Base-by-base conservation (phyloP, 2,888 invertebrate species). In the Crepidodera aurea region DNA sequence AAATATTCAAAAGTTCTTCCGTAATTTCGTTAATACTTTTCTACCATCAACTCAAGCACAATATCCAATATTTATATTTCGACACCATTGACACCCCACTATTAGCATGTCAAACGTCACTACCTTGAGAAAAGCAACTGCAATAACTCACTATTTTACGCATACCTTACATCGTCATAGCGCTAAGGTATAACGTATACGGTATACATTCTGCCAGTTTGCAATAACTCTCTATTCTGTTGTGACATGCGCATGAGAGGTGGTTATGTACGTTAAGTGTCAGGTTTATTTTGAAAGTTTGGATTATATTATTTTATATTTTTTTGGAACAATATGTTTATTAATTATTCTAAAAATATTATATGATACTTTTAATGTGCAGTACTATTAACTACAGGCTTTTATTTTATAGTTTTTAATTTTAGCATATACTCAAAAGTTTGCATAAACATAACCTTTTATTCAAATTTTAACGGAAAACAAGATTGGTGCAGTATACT, bases 271-370 rank as follows among this genome's bases (percentile, higher is more conserved):
- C 42, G 29, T 60, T 18, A 60, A 53, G 29, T 60, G 60, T 54
- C 60, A 60, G 46, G n/a, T 60, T 19, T 12, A 44, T 60, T 60
- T 60, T 12, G 60, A 60, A 39, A 51, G 13, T 37, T 44, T 19
- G 10, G 60, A 60, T 46, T 44, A 46, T 12, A 27, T 60, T 18
- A 39, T 60, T 53, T 54, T 60, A 27, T 44, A 16, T 18, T 19
- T 53, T 37, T 34, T 60, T 5, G 19, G 22, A 22, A 32, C 16
- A 27, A 25, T 60, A 32, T 59, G 44, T 51, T 25, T 32, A 51
- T 7, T 59, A 22, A 29, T 42, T 10, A 16, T 37, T 27, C n/a
- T 51, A 7, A 39, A 34, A 22, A 7, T 51, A 19, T 13, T 51
- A 15, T 54, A 53, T 39, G 16, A 44, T 39, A 16, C 6, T 27